Evolutionary conservation across 2,888 invertebrate species (phyloP), one percentile per base, ranked within the genome.

Genomic region (Plebejus anna): DNA sequence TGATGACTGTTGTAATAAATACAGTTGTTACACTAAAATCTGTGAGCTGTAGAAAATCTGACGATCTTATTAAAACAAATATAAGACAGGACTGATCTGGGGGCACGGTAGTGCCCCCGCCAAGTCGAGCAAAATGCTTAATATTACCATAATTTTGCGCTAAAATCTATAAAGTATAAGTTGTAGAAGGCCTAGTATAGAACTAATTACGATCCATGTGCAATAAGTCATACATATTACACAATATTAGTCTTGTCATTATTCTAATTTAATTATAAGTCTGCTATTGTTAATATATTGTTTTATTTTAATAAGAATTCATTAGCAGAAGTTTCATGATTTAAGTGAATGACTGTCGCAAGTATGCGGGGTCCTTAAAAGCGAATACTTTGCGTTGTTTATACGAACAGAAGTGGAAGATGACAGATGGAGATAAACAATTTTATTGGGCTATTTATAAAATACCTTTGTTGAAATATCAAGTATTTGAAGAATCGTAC

Each of bases 361-460:
- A 66, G 66, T 66, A 32, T 13, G 32, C 13, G 11, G 32, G 66
- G 32, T 36, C 66, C 32, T 28, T 22, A 6, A 9, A 28, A 22
- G 66, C 66, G 32, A 28, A 16, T 66, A 66, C 66, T 66, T 13
- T 28, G 36, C 66, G 13, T 32, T 66, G 66, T 66, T 66, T 66
- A 66, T 16, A 36, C 66, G 66, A 66, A 13, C 66, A 36, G 32
- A 66, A 66, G 66, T 66, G 66, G 66, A 32, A 66, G 66, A 66
- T 66, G 66, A 66, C 66, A 66, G 32, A 66, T 36, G 32, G 66
- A 32, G 66, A 66, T 66, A 66, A 66, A 66, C 66, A 32, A 66
- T 66, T 66, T 66, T 66, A 66, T 66, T 66, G 66, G 22, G 66
- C 66, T 66, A 66, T 66, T 66, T 66, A 66, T 66, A 66, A 32